These are phyloP conservation scores for Charina bottae DNA, from an alignment of 2,113 vertebrate species.

Conservation along the genomic window DNA sequence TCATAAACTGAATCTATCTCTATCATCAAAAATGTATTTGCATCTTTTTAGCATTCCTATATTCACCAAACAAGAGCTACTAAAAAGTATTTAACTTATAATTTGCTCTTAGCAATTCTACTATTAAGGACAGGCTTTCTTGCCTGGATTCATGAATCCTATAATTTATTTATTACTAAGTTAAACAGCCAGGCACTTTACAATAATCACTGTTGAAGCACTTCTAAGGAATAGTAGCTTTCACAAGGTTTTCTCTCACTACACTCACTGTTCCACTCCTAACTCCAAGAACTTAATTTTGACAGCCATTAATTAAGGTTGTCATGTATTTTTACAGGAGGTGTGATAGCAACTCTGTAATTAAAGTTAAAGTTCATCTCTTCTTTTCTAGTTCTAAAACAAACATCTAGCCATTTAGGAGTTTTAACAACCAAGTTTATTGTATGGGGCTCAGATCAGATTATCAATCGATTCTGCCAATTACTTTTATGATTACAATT, in stretches of 20 bases:
- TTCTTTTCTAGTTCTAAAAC: conserved; percentile 14
- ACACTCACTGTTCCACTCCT: conserved; percentile 35
- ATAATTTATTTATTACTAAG: conserved; percentile 38
- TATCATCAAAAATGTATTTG: background rate
- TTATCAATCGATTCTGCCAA: conserved; percentile 8
- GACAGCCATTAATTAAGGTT: conserved; percentile 17
- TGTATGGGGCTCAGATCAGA: background rate
- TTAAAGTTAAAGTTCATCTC: conserved; percentile 10
- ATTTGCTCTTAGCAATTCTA: background rate
- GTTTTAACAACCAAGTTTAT: conserved; percentile 11
- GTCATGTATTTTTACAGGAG: background rate
- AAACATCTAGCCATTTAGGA: conserved; percentile 5
- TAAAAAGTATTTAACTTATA: background rate
- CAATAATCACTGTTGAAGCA: conserved; percentile 8
- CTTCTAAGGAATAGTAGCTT: conserved; percentile 51
- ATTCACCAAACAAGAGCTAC: background rate
- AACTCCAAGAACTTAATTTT: conserved; percentile 15
- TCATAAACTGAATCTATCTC: background rate
- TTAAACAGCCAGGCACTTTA: conserved; percentile 17
- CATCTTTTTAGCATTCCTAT: background rate
- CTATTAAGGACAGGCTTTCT: background rate
- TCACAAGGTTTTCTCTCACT: conserved; percentile 6
- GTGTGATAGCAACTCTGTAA: conserved; percentile 37
- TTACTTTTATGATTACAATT: conserved; percentile 21
- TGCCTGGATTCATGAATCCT: conserved; percentile 3